Evolutionary conservation across 2,888 invertebrate genomes (phyloP), one percentile per base, ranked within the genome.

Genomic region (Antheraea assamensis): DNA sequence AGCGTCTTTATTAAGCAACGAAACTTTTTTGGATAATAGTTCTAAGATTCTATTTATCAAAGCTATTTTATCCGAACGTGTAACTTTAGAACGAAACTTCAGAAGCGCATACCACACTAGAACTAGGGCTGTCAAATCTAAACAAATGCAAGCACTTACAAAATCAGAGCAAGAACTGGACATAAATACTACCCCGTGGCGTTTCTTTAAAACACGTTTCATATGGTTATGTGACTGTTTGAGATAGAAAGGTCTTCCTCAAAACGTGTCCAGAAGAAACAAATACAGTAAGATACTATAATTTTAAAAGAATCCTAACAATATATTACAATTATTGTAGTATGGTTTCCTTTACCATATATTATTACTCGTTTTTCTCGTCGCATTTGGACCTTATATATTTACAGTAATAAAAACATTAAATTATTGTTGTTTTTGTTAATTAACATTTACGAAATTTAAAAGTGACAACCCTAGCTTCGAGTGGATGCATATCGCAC

Each of bases 41-140:
- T 55, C 15, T 55, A 55, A 61, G 61, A 27, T 24, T 27, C 24
- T 24, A 27, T 15, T 61, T 61, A 27, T 61, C 61, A 61, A 24
- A 27, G 27, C 27, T 61, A 61, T 61, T 61, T 15, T 27, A 27
- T 61, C 27, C 24, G 27, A 61, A 61, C 61, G 61, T 61, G 17
- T 61, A 27, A 27, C 61, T 58, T 58, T 58, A n/a, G 61, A 61
- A 61, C 61, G 61, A 61, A 61, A 27, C 13, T 61, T 17, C 61
- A 61, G n/a, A 55, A 55, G 7, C 55, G 55, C 55, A 10, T 24
- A 24, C n/a, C 10, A 55, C 24, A 27, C 24, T 61, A 24, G 27
- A 15, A 61, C 15, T 27, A 61, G 61, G 61, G 61, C 24, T 24
- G 61, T 61, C 61, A 61, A 61, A 61, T 55, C 21, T 21, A 52